These are phyloP conservation scores for Pomatostomus ruficeps DNA, from an alignment of 2,113 vertebrate species.

Conservation along the genomic window DNA sequence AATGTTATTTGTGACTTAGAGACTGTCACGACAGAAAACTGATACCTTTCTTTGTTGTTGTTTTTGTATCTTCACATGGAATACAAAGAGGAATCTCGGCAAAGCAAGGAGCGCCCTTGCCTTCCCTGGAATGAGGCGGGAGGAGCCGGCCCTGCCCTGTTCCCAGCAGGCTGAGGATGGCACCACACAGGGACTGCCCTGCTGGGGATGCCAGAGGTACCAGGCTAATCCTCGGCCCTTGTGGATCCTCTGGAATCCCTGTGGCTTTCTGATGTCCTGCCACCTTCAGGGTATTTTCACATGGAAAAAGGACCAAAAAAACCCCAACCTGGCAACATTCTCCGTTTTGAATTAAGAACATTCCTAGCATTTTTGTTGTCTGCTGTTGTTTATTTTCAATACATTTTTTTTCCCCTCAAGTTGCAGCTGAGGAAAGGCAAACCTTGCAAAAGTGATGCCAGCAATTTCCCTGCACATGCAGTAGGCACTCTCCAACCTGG, in stretches of 20 bases:
- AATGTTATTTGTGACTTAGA: background rate
- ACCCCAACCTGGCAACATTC: background rate
- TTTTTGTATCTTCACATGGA: background rate
- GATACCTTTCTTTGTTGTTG: background rate
- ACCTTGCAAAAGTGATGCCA: background rate
- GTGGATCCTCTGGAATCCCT: background rate
- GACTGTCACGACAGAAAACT: background rate
- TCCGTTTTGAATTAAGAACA: background rate
- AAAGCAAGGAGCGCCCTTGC: background rate
- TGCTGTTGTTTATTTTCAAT: background rate
- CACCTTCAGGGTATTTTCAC: background rate
- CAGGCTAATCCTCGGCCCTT: background rate
- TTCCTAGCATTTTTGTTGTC: background rate
- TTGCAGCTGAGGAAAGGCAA: background rate
- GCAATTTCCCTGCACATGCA: background rate
- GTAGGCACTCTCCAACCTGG: background rate
- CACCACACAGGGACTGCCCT: background rate
- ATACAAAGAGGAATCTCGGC: background rate
- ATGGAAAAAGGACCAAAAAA: background rate
- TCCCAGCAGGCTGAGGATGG: background rate
- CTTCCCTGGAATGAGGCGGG: background rate
- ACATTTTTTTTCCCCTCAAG: fast-evolving
- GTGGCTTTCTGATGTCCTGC: background rate
- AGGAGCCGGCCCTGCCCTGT: background rate
- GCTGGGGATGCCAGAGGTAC: background rate